These are phyloP conservation scores for Vulpes vulpes DNA, from an alignment of 2,113 vertebrate genomes.

Conservation along the genomic window DNA sequence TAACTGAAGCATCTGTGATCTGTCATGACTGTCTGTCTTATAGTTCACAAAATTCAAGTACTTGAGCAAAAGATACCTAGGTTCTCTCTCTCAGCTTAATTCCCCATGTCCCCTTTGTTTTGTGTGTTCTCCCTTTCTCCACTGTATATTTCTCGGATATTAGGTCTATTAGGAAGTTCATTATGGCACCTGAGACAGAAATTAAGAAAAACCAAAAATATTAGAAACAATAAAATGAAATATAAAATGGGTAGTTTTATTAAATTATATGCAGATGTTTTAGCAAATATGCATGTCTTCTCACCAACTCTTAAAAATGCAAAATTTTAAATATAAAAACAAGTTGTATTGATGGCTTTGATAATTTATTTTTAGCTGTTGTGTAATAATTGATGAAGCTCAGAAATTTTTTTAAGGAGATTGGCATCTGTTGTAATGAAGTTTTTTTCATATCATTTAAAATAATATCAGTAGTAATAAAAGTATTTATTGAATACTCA, in stretches of 20 bases:
- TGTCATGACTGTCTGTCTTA: neutral
- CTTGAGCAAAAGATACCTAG: slow-evolving; percentile 27
- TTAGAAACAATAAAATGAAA: slow-evolving; percentile 18
- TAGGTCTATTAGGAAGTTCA: neutral
- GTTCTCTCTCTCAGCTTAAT: neutral
- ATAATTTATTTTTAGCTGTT: slow-evolving; percentile 25
- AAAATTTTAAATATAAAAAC: neutral
- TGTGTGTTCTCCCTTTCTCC: slow-evolving; percentile 18
- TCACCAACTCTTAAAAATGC: slow-evolving; percentile 22
- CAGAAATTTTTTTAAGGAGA: neutral
- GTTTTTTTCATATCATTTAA: slow-evolving; percentile 33
- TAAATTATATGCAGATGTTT: neutral
- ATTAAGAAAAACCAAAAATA: slow-evolving; percentile 39
- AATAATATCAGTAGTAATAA: neutral
- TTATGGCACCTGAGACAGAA: neutral
- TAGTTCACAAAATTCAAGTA: slow-evolving; percentile 23
- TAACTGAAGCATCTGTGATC: slow-evolving; percentile 39
- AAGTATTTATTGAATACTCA: slow-evolving; percentile 28
- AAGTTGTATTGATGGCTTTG: slow-evolving; percentile 18
- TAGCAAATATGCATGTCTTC: neutral
- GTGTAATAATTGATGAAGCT: neutral
- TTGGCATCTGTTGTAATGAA: neutral
- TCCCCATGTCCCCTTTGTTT: neutral
- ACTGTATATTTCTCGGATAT: neutral
- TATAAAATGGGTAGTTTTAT: slow-evolving; percentile 8